These are phyloP conservation scores for Opisthocomus hoazin DNA, from an alignment of 2,113 vertebrate species.

Conservation along the genomic window DNA sequence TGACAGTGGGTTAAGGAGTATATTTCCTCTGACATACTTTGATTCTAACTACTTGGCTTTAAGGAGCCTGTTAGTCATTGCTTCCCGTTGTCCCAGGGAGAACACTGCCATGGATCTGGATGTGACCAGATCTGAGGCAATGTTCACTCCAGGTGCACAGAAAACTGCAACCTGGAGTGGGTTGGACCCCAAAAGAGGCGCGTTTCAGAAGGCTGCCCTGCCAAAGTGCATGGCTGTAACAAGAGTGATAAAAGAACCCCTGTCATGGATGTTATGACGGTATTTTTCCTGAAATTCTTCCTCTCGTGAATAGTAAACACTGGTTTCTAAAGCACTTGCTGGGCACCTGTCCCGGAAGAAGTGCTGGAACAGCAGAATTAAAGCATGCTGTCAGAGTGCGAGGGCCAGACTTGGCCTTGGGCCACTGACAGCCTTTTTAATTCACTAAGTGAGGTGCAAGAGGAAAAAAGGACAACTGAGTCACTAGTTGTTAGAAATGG, in stretches of 20 bases:
- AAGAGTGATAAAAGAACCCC: background rate
- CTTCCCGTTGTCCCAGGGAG: background rate
- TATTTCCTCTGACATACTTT: background rate
- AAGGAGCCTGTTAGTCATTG: background rate
- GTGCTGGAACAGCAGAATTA: conserved; percentile 34
- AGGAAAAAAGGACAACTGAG: conserved; percentile 10
- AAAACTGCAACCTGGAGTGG: background rate
- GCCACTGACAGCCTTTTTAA: conserved; percentile 13
- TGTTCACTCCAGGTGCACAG: background rate
- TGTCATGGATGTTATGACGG: background rate
- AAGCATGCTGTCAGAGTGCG: background rate
- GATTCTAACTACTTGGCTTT: background rate
- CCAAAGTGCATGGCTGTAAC: background rate
- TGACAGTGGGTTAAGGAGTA: background rate
- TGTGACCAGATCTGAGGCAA: background rate
- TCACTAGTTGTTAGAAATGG: background rate
- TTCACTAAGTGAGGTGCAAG: background rate
- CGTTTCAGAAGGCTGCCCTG: background rate
- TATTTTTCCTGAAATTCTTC: conserved; percentile 30
- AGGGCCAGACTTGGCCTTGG: conserved; percentile 17
- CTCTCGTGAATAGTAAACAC: background rate
- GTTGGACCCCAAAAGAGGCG: background rate
- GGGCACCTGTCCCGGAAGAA: conserved; percentile 42
- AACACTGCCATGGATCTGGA: background rate
- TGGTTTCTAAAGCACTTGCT: conserved; percentile 18